Evolutionary conservation across 2,797 vertebrate genomes (phyloP), one percentile per base, ranked within the genome.

Genomic region (Allobates femoralis): DNA sequence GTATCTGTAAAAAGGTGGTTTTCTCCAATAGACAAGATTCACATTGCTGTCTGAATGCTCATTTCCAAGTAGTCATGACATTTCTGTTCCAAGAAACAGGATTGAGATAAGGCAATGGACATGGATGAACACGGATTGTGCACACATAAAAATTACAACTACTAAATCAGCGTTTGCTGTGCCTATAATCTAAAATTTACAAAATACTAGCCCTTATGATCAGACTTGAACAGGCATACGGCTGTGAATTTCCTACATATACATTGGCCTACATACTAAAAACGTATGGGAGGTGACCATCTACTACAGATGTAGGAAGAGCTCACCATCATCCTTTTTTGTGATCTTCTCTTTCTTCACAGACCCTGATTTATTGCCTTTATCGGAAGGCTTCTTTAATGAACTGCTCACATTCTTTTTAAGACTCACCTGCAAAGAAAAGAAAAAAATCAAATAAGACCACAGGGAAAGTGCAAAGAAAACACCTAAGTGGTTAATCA

Each of bases 351-450:
- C 97, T 91, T 96, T 97, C 94, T 97, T 98, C 90, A 97, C 94
- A 81, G 97, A 97, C 79, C 95, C 96, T 56, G 96, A 89, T 91
- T 98, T 97, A 67, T 92, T 94, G 83, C 91, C 91, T 89, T 92
- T 96, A 89, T 98, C 97, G 28, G 94, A 92, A 1, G 95, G 92
- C 89, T 96, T 97, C 93, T 97, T 97, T 90, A 97, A 92, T 81
- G 96, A 97, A 89, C 93, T 94, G 28, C 94, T 94, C 58, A 93
- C 90, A 14, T 87, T 93, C 86, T 96, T 97, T 92, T 96, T 97
- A 87, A 94, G 90, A 66, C 95, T 96, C 90, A 96, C 93, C 97
- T 98, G 90, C 32, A 87, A 4, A 84, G 83, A 88, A 89, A 89
- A 81, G 64, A 75, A 26, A 8, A 28, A 8, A n/a, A 2, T 46